phyloP scores from a whole-genome alignment of 2,888 invertebrate species.

The Xestia xanthographa region DNA sequence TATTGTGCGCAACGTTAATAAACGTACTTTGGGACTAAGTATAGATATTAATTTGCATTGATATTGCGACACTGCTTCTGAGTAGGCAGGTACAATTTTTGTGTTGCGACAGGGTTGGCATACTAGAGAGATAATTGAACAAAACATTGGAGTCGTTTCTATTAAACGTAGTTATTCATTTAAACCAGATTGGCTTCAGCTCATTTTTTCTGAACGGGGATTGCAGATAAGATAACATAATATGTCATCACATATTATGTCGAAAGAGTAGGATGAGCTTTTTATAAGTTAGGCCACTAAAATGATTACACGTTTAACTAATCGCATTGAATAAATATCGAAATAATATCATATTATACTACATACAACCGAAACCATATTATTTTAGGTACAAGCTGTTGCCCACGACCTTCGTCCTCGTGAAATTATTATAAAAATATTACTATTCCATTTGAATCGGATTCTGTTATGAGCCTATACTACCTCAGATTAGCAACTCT shows the following conservation, averaged over 20 bases:
- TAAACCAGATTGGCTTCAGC: background rate
- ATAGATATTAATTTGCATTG: constrained; percentile 50
- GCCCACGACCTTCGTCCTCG: no score
- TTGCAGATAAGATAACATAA: background rate
- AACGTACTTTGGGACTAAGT: constrained; percentile 54
- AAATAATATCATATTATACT: background rate
- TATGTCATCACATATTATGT: background rate
- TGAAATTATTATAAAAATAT: no score
- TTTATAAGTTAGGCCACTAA: background rate
- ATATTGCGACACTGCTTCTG: constrained; percentile 37
- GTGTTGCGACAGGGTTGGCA: constrained; percentile 23
- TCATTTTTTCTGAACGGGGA: background rate
- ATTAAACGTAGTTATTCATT: background rate
- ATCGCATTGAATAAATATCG: background rate
- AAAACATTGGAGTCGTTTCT: background rate
- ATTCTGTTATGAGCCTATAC: no score
- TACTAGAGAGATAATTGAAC: constrained; percentile 24
- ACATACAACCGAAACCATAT: background rate
- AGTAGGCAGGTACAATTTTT: constrained; percentile 25
- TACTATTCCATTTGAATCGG: no score
- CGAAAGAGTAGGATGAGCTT: background rate
- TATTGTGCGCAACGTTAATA: constrained; percentile 56
- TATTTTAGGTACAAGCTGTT: background rate
- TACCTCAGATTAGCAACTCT: no score
- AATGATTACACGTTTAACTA: background rate